Evolutionary conservation across 1,140 invertebrate species (phyloP), one percentile per base, ranked within the genome.

Genomic region (Thaumatotibia leucotreta): DNA sequence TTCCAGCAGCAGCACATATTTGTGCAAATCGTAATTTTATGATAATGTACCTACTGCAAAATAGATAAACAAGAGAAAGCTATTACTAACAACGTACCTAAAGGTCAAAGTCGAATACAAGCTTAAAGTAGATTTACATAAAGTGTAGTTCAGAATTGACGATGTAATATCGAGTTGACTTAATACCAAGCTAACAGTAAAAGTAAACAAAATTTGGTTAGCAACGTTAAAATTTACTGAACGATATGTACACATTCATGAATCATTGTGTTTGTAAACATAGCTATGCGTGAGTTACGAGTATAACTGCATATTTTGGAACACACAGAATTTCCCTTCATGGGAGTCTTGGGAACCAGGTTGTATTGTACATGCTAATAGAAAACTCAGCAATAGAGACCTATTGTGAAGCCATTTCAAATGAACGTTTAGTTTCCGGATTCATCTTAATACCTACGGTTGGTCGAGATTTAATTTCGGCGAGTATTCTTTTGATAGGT

Each of bases 181-280:
- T 54, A 54, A 54, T 54, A 54, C 9, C 23, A 29, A 27, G 52
- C 23, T 58, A 58, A 58, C 17, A 58, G 24, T 8, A 58, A n/a
- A 14, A 31, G 52, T 31, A 24, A 58, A 58, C 23, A 58, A 27
- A 24, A 58, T 58, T 58, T 29, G 24, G 52, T 58, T 58, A 58
- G 27, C 23, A 24, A 58, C 52, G 52, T 27, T 58, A n/a, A 58
- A 58, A 58, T 58, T 10, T 58, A 58, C 27, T 29, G 52, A 31
- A 9, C 24, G 52, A 27, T 31, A 27, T 58, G 52, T 58, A 58
- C 52, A 58, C 24, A 31, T 1, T 58, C 52, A 58, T 58, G 50
- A 54, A 24, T 54, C 50, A 54, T 54, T 54, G 50, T 58, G 52
- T 29, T 58, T 27, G 52, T 58, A 58, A 58, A 58, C 27, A 58